Percentiles rank a stretch among this genome's conserved stretches.
phyloP scores from a whole-genome alignment of 2,113 vertebrate genomes.

The Triplophysa siluroides region DNA sequence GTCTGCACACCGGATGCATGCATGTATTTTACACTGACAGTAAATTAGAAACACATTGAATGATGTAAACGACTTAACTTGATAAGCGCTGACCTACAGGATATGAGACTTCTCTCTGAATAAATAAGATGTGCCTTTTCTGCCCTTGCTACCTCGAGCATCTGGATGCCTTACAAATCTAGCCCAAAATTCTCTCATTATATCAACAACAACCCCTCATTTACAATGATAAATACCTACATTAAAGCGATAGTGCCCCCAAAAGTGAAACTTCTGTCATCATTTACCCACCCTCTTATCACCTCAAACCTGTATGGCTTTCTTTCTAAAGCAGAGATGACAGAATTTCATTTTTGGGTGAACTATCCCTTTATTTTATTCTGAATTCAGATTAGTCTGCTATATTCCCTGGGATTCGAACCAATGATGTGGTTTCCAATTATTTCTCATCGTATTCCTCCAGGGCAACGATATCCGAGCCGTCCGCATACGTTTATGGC shows the following conservation, averaged over 20 bases:
- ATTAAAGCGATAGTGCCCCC: no score
- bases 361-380: no score
- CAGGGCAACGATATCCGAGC: not conserved
- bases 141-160: not conserved
- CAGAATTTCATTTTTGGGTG: no score
- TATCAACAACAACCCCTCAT: not conserved
- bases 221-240: no score
- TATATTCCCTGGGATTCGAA: no score
- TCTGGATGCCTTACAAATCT: not conserved
- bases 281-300: no score
- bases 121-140: not conserved
- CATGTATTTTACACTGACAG: constrained; percentile 8
- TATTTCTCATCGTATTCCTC: not conserved
- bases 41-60: not conserved
- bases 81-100: not conserved
- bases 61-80: not conserved
- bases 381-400: no score
- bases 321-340: no score
- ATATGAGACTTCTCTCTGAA: not conserved
- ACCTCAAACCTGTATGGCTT: no score
- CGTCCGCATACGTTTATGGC: not conserved
- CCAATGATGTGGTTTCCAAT: no score
- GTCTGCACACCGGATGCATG: not conserved
- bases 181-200: not conserved
- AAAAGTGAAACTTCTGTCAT: no score